Conservation (phyloP, 2,113 vertebrate genomes). For the Tyrannus savana region DNA sequence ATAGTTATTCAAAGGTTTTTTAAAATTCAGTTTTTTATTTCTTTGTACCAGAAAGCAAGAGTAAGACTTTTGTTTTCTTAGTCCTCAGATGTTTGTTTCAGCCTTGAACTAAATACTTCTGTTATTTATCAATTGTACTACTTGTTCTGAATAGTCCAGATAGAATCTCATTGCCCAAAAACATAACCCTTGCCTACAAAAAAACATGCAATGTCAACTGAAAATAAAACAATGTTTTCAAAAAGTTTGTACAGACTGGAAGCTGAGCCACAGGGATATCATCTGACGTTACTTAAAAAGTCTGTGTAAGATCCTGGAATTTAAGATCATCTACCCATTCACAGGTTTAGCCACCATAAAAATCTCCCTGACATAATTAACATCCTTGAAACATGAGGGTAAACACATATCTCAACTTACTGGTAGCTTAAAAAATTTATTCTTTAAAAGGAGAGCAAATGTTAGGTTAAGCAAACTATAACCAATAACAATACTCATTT, state of each 20-base stretch:
- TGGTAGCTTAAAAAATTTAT: background rate
- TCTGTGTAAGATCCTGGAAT: background rate
- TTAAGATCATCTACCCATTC: background rate
- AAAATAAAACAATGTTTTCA: background rate
- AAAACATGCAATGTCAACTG: background rate
- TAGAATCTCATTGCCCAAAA: background rate
- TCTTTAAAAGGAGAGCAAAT: background rate
- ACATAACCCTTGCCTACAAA: background rate
- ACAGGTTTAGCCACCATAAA: background rate
- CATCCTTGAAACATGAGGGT: background rate
- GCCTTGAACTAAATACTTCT: slow-evolving; percentile 13
- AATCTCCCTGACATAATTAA: background rate
- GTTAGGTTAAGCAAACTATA: background rate
- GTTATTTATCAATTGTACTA: background rate
- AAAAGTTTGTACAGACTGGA: background rate
- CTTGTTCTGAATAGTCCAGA: background rate
- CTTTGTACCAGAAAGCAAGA: background rate
- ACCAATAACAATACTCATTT: background rate
- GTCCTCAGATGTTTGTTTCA: background rate
- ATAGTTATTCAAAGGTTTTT: background rate
- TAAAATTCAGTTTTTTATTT: background rate
- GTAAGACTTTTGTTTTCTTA: background rate
- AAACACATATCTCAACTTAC: background rate
- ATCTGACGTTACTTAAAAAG: background rate
- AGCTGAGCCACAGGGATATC: background rate